Evolutionary conservation across 2,888 invertebrate genomes (phyloP).

Genomic region (Pegoplata infirma): DNA sequence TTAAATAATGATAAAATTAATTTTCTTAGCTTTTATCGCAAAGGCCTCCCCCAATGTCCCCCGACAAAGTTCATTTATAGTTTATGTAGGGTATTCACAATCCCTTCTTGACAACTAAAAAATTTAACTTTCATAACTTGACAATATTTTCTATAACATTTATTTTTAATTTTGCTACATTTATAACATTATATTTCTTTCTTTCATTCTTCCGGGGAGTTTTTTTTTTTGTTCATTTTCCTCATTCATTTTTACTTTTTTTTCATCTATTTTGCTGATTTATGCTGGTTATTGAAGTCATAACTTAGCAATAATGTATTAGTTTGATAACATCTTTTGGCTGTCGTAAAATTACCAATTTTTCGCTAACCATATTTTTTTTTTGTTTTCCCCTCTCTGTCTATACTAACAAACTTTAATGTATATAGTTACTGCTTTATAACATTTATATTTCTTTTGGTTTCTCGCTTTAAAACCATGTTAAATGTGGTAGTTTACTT

Average conservation of each 20-base stretch:
- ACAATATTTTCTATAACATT: no score
- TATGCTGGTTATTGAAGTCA: constrained; percentile 60
- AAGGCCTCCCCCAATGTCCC: no score
- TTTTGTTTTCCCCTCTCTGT: background rate
- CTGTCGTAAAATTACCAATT: constrained; percentile 61
- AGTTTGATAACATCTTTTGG: constrained; percentile 64
- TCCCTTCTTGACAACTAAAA: no score
- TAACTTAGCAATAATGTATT: constrained; percentile 60
- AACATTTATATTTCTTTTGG: constrained; percentile 1
- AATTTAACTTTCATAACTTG: no score
- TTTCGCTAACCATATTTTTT: constrained; percentile 57
- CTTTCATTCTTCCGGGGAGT: background rate
- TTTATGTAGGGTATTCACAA: no score
- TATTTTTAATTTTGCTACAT: no score
- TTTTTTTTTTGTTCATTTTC: background rate
- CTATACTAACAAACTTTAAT: background rate
- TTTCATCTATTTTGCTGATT: constrained; percentile 44
- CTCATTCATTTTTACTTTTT: background rate
- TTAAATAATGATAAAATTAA: no score
- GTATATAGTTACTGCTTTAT: background rate
- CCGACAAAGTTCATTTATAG: no score
- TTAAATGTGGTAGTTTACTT: background rate
- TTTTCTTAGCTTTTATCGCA: no score
- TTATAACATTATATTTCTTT: no score
- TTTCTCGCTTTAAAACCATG: constrained; percentile 1